These are phyloP conservation scores for Paracanthobrama guichenoti DNA, from an alignment of 2,113 vertebrate species.

Conservation along the genomic window DNA sequence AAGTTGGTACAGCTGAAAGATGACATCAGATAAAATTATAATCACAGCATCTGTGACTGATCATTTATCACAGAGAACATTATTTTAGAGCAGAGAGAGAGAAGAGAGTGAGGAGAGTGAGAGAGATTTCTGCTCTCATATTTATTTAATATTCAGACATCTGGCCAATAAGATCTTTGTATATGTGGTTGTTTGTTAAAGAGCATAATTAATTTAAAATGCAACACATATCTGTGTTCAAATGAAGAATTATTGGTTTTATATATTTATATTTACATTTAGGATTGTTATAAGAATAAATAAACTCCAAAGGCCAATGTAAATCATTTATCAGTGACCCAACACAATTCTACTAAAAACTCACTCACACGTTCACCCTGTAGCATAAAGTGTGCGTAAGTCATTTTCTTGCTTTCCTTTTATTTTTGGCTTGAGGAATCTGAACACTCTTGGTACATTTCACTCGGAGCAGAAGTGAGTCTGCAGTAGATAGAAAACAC, in stretches of 20 bases:
- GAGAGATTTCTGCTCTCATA: not conserved
- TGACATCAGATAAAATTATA: constrained; percentile 44
- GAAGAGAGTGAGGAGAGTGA: not conserved
- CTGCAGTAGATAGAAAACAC: too few relatives aligned
- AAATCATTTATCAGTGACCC: not conserved
- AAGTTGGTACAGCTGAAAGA: not conserved
- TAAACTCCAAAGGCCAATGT: not conserved
- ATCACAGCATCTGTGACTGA: constrained; percentile 46
- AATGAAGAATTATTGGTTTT: not conserved
- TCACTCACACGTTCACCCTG: not conserved
- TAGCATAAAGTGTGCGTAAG: not conserved
- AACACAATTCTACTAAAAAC: not conserved
- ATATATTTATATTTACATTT: not conserved
- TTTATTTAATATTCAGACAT: too few relatives aligned
- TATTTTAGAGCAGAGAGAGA: constrained; percentile 36
- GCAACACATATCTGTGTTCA: not conserved
- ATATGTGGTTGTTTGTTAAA: not conserved
- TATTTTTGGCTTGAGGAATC: not conserved
- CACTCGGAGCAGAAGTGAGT: not conserved
- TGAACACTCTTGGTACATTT: not conserved
- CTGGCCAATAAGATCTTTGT: too few relatives aligned
- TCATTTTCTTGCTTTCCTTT: not conserved
- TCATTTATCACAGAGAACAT: constrained; percentile 48
- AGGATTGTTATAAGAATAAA: not conserved
- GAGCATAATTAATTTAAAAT: not conserved